Evolutionary conservation across 2,113 vertebrate species (phyloP), one percentile per base, ranked within the genome.

Genomic region (Ellobius talpinus): DNA sequence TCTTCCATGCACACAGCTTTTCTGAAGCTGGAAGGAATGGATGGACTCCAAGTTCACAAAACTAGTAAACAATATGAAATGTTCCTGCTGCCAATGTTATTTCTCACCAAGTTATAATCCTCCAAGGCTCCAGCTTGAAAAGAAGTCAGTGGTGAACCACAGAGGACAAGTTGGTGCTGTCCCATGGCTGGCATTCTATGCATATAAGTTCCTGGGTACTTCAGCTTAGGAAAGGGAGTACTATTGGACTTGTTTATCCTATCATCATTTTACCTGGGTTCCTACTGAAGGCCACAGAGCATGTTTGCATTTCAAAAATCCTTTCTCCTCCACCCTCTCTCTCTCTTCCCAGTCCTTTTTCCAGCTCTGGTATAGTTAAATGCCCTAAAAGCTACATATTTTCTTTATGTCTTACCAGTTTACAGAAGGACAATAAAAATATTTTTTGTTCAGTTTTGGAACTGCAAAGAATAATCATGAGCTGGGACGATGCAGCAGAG

Each of bases 401-500:
- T 52, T 91, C 26, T 84, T 12, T 39, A 19, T 94, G 65, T 74
- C 55, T 97, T 58, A 68, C 16, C 7, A 79, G 42, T 61, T 93
- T 89, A 68, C 45, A 89, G 68, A 45, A 77, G 55, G 65, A 82
- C 58, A 36, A 78, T 19, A 39, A 24, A 24, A 85, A 42, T 39
- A n/a, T 4, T 68, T 77, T 91, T 70, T 90, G 90, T 74, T 87
- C 52, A 77, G 1, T 73, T 93, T 93, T 86, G 90, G 66, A 39
- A 33, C 91, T 74, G 16, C 82, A 1, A 52, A 95, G 45, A 45
- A 21, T 23, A 45, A 29, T 39, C 77, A 73, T 3, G n/a, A 47
- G 14, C 33, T 79, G 36, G 36, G 21, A 1, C 55, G 58, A 77
- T 63, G 39, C 50, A 82, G 19, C 42, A 74, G 73, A 79, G 42